Base-by-base conservation (phyloP, 2,888 invertebrate species). In the Caradrina clavipalpis region DNA sequence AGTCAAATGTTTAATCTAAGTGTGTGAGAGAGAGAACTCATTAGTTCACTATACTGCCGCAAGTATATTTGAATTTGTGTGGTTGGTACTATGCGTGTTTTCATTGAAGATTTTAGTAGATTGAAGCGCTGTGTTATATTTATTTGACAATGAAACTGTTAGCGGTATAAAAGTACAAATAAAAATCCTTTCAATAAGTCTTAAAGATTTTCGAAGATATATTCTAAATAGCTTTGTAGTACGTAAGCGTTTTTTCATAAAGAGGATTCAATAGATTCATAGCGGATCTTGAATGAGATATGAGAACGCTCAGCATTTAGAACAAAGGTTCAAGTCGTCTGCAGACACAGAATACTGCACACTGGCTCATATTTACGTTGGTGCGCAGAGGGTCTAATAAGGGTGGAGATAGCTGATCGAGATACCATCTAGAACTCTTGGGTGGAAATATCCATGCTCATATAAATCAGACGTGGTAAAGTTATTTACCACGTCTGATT, bases 41-140 rank as follows among this genome's bases (percentile, higher is more conserved):
- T 63, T 71, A 81, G 74, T 81, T 79, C 71, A 19, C 42, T 22
- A 10, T 22, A 60, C 50, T 55, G 56, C 64, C 78, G 65, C 67
- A 61, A 55, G 62, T 69, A 61, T 68, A 54, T 72, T 78, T 78
- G 57, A 66, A 81, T 72, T 78, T 81, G 75, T 81, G 80, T 68
- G 84, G 78, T 68, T 85, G 77, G 80, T 76, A 85, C 45, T 78
- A 76, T 64, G 78, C 67, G 63, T 70, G 70, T 51, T 66, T 78
- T 80, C 80, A 82, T 83, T 84, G 74, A 67, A 71, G 56, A 64
- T 69, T 69, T 60, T 47, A 50, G 21, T 61, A 45, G 47, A 61
- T 50, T 54, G 58, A 68, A n/a, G 53, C 21, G 56, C 53, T 49
- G 59, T 10, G 26, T 53, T 62, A 26, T 64, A 67, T 80, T 76